Base-by-base conservation (phyloP, 1,140 invertebrate genomes). In the Nebria ingens region DNA sequence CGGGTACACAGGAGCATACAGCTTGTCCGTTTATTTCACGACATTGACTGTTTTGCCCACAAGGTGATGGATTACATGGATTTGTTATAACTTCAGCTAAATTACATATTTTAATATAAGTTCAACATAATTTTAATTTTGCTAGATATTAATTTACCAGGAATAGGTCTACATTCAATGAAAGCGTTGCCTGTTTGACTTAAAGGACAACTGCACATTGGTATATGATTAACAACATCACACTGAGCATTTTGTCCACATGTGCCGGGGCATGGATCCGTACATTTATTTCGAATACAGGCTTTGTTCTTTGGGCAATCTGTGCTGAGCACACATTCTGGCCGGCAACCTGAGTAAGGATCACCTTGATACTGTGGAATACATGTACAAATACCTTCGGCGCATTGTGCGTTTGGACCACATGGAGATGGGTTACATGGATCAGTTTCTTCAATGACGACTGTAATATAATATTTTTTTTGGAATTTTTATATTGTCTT, bases 221-320 rank as follows among this genome's bases (percentile, higher is more conserved):
- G 83, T 21, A 82, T 79, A 64, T 89, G 85, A 64, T 86, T 85
- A 52, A 81, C 75, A 1, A 86, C 82, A 20, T 76, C 73, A 64
- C 86, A 89, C 53, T 77, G 67, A 15, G 86, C 83, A 64, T 81
- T 81, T 52, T 79, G 73, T 0, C 85, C 86, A 69, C 87, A 89
- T 19, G 79, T 79, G 54, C 80, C 82, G 15, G 74, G 73, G 65
- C 87, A 91, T 17, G 87, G 87, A 68, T 91, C 85, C 22, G 76
- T 68, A 65, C 88, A 90, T 73, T 84, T 85, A 61, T 83, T 81
- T 58, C 78, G 78, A 15, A 87, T 78, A 61, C 89, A 91, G 1
- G 86, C 80, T 62, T 72, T 76, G 53, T 82, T 77, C 34, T 76
- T 73, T 2, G 79, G 68, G 71, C 83, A 85, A 67, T 84, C 83